Percentiles rank a stretch among this genome's conserved stretches.
phyloP scores from a whole-genome alignment of 35 echinoderm and acorn worm species.

The Holothuria glaberrima region DNA sequence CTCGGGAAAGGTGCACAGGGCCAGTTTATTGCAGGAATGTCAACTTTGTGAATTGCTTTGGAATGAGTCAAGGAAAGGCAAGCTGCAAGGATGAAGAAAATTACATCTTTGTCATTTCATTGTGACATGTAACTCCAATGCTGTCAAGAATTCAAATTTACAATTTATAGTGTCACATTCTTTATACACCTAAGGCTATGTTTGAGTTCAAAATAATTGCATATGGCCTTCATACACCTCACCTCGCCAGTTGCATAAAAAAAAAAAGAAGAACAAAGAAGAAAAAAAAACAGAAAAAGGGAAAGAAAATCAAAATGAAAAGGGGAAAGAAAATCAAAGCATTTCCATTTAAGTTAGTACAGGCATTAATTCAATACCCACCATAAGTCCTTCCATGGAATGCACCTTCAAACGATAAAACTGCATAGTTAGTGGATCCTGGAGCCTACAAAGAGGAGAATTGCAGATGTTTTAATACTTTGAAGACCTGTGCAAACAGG shows the following conservation, averaged over 20 bases:
- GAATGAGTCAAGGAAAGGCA: slow-evolving; percentile 86
- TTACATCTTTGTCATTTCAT: too few species aligned
- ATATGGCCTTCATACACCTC: too few species aligned
- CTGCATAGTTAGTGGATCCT: slow-evolving; percentile 4
- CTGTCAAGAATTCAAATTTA: too few species aligned
- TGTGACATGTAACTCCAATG: too few species aligned
- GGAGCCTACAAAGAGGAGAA: slow-evolving; percentile 8
- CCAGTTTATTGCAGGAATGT: slow-evolving; percentile 82
- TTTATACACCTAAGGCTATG: too few species aligned
- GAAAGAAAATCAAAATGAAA: not conserved
- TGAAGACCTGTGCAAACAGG: too few species aligned
- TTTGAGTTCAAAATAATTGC: too few species aligned
- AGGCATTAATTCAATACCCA: slow-evolving; percentile 11
- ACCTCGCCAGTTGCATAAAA: too few species aligned
- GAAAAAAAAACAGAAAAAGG: not conserved
- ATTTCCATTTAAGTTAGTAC: too few species aligned
- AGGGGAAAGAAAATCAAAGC: too few species aligned
- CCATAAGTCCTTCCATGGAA: slow-evolving; percentile 61
- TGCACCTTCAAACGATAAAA: slow-evolving; percentile 45
- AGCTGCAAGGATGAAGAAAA: slow-evolving; percentile 56
- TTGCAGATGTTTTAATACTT: not conserved
- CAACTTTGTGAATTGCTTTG: slow-evolving; percentile 84
- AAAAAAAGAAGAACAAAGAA: not conserved
- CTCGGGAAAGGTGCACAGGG: slow-evolving; percentile 79
- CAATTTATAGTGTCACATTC: too few species aligned